Percentiles rank a stretch among this genome's conserved stretches.
Conservation (phyloP, 2,113 vertebrate species). For the Lasiurus borealis region DNA sequence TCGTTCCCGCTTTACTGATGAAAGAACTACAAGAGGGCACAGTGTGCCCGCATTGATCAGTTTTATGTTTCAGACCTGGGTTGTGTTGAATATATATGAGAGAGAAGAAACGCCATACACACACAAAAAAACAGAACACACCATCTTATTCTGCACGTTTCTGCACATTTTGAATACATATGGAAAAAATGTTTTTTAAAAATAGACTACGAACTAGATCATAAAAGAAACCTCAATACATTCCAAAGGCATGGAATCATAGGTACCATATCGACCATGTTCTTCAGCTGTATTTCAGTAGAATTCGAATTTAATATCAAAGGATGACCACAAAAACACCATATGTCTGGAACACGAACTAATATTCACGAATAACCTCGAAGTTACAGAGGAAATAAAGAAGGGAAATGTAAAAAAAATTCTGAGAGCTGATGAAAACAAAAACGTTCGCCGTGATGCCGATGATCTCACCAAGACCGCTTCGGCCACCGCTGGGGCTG, state of each 20-base stretch:
- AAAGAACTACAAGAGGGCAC: not conserved
- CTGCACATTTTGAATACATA: constrained; percentile 36
- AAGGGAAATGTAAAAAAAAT: constrained; percentile 19
- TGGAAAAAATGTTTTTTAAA: constrained; percentile 51
- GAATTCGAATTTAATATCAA: constrained; percentile 49
- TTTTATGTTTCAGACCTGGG: not conserved
- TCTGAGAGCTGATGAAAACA: not conserved
- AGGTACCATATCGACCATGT: not conserved
- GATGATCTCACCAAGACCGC: fast-evolving
- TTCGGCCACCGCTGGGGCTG: fast-evolving
- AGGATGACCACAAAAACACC: constrained; percentile 17
- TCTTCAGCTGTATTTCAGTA: not conserved
- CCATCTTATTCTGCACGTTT: not conserved
- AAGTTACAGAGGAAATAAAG: not conserved
- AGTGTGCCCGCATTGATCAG: not conserved
- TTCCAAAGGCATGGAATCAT: constrained; percentile 46
- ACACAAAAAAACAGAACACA: not conserved
- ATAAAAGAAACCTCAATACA: constrained; percentile 67
- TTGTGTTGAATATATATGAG: not conserved
- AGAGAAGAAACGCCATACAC: not conserved
- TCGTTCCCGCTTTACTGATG: not conserved
- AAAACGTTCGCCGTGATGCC: fast-evolving
- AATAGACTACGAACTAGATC: not conserved
- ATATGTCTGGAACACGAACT: not conserved
- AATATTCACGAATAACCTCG: not conserved